phyloP scores from a whole-genome alignment of 2,888 invertebrate species.

The Scaptomyza caliginosa region DNA sequence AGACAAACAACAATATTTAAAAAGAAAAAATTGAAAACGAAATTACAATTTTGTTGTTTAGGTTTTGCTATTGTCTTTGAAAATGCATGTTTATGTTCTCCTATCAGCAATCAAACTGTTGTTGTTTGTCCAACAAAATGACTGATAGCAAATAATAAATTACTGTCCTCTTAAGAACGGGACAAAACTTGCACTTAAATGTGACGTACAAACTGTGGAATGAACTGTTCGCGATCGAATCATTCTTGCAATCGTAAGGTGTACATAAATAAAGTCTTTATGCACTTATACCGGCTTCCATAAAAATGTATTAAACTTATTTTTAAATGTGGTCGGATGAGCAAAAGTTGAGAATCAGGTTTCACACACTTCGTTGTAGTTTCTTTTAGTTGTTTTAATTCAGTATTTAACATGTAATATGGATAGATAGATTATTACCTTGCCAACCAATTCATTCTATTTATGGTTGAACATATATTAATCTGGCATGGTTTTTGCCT shows the following conservation, averaged over 20 bases:
- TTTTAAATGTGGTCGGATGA: conserved; percentile 16
- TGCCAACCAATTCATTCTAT: neutral
- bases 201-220: neutral
- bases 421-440: neutral
- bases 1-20: conserved; percentile 19
- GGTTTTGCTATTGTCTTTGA: neutral
- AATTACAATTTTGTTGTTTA: conserved; percentile 23
- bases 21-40: conserved; percentile 52
- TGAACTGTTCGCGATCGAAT: conserved; percentile 18
- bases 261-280: neutral
- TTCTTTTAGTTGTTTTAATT: neutral
- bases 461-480: neutral
- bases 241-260: conserved; percentile 3
- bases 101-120: conserved; percentile 33
- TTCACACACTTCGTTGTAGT: conserved; percentile 7
- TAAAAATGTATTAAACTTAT: conserved; percentile 1
- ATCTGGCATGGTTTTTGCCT: conserved; percentile 26
- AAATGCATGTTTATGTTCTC: conserved; percentile 19
- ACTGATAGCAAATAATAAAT: conserved; percentile 24
- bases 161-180: neutral
- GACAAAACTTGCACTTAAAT: neutral
- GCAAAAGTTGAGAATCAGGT: conserved; percentile 71
- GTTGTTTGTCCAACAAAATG: conserved; percentile 26
- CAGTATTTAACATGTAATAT: neutral
- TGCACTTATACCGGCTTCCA: conserved; percentile 16